Evolutionary conservation across 2,888 invertebrate species (phyloP).

Genomic region (Dusona sp.): DNA sequence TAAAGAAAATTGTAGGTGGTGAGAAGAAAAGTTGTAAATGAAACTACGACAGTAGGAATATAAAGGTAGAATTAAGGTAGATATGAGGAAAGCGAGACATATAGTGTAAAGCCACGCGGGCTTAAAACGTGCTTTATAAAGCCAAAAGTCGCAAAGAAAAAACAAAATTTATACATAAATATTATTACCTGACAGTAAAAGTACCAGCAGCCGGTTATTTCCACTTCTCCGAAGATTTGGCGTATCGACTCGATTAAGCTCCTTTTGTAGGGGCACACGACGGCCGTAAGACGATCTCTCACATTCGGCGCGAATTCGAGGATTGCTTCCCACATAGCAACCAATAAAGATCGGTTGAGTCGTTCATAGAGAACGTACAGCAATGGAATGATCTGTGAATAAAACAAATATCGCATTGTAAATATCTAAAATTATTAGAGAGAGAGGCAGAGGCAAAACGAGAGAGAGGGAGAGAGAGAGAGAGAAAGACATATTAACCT

Average conservation of each 20-base stretch:
- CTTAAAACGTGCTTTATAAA: too few species aligned
- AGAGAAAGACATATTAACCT: not conserved
- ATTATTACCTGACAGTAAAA: conserved; percentile 25
- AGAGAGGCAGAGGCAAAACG: not conserved
- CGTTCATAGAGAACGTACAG: conserved; percentile 14
- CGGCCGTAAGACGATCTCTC: not conserved
- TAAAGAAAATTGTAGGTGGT: too few species aligned
- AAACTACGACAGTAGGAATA: too few species aligned
- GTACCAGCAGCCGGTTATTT: conserved; percentile 23
- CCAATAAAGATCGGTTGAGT: not conserved
- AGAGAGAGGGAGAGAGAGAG: not conserved
- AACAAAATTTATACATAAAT: not conserved
- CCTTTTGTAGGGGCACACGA: conserved; percentile 24
- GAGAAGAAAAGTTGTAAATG: too few species aligned
- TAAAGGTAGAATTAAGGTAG: too few species aligned
- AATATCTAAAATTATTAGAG: not conserved
- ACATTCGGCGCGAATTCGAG: not conserved
- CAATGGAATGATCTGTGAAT: conserved; percentile 22
- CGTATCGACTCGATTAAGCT: conserved; percentile 12
- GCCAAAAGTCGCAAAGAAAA: not conserved
- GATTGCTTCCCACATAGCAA: conserved; percentile 20
- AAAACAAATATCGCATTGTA: not conserved
- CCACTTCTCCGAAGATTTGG: conserved; percentile 3
- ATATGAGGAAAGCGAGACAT: too few species aligned
- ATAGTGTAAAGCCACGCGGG: not conserved